Conservation (phyloP, 2,888 invertebrate genomes). For the Cataglyphis livida region DNA sequence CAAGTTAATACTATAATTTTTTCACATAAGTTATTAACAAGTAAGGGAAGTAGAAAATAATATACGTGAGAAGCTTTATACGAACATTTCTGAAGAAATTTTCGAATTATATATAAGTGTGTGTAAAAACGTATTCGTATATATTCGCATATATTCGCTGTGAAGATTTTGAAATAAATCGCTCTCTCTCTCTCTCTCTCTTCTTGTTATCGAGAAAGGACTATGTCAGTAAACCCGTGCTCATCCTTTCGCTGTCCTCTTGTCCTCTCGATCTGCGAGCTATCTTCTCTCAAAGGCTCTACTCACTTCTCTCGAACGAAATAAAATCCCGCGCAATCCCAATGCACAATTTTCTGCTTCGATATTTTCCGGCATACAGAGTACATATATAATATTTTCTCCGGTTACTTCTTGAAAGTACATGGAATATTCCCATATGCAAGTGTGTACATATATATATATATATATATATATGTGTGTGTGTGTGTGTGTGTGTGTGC, state of each 20-base stretch:
- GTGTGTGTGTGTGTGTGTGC: background rate
- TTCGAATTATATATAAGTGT: background rate
- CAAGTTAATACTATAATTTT: background rate
- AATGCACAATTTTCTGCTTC: slow-evolving; percentile 72
- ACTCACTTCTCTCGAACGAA: slow-evolving; percentile 37
- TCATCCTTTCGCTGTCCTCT: slow-evolving; percentile 23
- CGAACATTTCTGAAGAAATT: background rate
- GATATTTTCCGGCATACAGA: slow-evolving; percentile 64
- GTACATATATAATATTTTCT: slow-evolving; percentile 53
- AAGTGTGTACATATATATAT: slow-evolving; percentile 8
- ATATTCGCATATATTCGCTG: background rate
- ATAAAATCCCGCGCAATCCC: slow-evolving; percentile 64
- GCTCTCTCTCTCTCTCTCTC: slow-evolving; percentile 11
- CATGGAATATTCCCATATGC: slow-evolving; percentile 12
- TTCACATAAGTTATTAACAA: background rate
- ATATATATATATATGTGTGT: too few relatives aligned
- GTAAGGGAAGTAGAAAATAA: background rate
- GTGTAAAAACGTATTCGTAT: background rate
- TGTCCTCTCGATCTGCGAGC: slow-evolving; percentile 30
- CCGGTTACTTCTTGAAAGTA: slow-evolving; percentile 22
- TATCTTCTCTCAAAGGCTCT: slow-evolving; percentile 25
- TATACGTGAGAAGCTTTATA: background rate
- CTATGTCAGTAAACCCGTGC: background rate
- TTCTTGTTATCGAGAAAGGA: slow-evolving; percentile 55
- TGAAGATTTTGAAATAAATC: background rate